These are phyloP conservation scores for Calliphora vomitoria DNA, from an alignment of 2,888 invertebrate genomes.

Conservation along the genomic window DNA sequence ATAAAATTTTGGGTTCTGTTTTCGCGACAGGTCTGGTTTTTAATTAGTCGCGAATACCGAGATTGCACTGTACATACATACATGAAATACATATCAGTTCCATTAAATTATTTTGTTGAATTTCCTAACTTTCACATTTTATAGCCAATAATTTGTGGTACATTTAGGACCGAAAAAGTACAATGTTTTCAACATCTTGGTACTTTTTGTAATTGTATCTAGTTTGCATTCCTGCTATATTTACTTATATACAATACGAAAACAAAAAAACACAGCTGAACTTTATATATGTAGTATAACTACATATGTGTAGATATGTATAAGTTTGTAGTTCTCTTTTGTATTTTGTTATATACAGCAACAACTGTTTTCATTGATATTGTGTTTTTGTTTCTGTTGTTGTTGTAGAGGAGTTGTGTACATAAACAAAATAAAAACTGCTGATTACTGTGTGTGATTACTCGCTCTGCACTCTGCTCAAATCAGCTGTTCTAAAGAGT, in stretches of 20 bases:
- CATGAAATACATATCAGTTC: too few species aligned
- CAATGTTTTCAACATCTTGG: not conserved
- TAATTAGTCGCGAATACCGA: too few species aligned
- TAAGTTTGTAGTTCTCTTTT: not conserved
- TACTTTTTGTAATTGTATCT: not conserved
- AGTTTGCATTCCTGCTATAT: not conserved
- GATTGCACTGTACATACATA: too few species aligned
- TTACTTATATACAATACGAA: not conserved
- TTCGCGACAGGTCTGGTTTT: too few species aligned
- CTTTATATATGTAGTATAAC: not conserved
- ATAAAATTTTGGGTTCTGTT: too few species aligned
- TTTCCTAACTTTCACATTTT: too few species aligned
- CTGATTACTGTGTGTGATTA: conserved; percentile 42
- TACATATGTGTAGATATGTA: not conserved
- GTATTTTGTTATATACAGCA: conserved; percentile 34
- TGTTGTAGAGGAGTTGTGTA: conserved; percentile 8
- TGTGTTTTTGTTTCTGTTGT: not conserved
- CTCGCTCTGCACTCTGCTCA: conserved; percentile 38
- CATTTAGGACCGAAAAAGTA: not conserved
- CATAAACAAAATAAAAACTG: conserved; percentile 61
- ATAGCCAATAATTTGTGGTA: not conserved
- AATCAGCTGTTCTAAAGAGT: conserved; percentile 70
- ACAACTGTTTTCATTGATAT: conserved; percentile 52
- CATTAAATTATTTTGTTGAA: too few species aligned
- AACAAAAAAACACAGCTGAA: conserved; percentile 2